These are phyloP conservation scores for Drosophila paranaensis DNA, from an alignment of 2,888 invertebrate species.

Conservation along the genomic window DNA sequence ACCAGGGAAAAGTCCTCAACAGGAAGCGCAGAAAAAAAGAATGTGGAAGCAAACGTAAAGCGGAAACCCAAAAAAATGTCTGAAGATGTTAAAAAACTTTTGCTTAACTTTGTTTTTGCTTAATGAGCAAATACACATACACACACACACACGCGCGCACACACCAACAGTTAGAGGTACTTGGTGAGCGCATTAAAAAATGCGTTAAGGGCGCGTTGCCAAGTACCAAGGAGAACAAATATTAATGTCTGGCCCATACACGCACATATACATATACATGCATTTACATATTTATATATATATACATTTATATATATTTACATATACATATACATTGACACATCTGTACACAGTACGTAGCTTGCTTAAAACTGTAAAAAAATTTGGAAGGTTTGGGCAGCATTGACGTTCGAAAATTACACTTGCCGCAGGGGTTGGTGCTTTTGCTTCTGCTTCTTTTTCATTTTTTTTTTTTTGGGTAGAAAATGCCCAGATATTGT, in stretches of 20 bases:
- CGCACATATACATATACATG: slow-evolving; percentile 28
- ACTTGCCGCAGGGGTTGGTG: slow-evolving; percentile 73
- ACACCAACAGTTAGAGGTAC: slow-evolving; percentile 30
- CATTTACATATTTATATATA: slow-evolving; percentile 9
- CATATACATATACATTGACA: slow-evolving; percentile 21
- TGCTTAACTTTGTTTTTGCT: slow-evolving; percentile 81
- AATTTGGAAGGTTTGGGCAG: slow-evolving; percentile 33
- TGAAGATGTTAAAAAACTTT: slow-evolving; percentile 78
- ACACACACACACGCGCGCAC: slow-evolving; percentile 43
- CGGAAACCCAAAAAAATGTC: slow-evolving; percentile 76
- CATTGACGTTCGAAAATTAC: slow-evolving; percentile 56
- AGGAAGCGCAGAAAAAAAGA: slow-evolving; percentile 41
- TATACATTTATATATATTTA: not conserved
- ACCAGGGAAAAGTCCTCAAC: slow-evolving; percentile 45
- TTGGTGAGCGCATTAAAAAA: slow-evolving; percentile 65
- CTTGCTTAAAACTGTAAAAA: slow-evolving; percentile 66
- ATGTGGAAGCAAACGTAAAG: slow-evolving; percentile 56
- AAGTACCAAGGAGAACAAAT: slow-evolving; percentile 68
- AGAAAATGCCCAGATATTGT: slow-evolving; percentile 58
- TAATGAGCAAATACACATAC: slow-evolving; percentile 80
- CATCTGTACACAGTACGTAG: slow-evolving; percentile 37
- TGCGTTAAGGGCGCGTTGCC: slow-evolving; percentile 79
- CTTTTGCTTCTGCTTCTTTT: slow-evolving; percentile 9
- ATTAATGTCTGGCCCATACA: slow-evolving; percentile 78
- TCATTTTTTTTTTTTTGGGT: slow-evolving; percentile 45